phyloP scores from a whole-genome alignment of 1,140 invertebrate genomes.

The Drosophila guanche region DNA sequence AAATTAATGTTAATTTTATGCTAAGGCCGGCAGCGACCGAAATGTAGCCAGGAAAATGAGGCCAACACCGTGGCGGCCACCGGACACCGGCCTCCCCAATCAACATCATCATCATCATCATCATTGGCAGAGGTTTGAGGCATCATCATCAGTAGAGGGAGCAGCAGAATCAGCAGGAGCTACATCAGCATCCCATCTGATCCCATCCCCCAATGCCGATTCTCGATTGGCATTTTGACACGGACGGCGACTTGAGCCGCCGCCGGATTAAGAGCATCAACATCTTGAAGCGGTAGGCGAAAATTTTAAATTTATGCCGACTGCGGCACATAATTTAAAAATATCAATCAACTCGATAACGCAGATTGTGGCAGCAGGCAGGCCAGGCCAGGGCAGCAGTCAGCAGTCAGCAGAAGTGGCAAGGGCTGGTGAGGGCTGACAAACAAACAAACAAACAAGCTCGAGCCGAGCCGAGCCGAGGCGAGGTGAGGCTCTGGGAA shows the following conservation, averaged over 20 bases:
- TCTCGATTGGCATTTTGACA: constrained; percentile 80
- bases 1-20: constrained; percentile 83
- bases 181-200: background rate
- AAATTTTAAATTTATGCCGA: constrained; percentile 79
- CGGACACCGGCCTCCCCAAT: constrained; percentile 51
- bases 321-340: constrained; percentile 81
- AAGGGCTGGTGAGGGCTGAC: background rate
- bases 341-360: constrained; percentile 82
- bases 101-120: constrained; percentile 55
- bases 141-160: constrained; percentile 16
- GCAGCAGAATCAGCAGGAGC: background rate
- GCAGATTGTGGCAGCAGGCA: constrained; percentile 54
- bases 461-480: background rate
- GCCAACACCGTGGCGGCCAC: constrained; percentile 42
- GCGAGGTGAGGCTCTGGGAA: background rate
- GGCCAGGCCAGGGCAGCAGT: background rate
- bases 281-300: constrained; percentile 45
- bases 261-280: constrained; percentile 73
- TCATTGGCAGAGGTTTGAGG: constrained; percentile 8
- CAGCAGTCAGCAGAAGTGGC: background rate
- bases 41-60: constrained; percentile 59
- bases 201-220: constrained; percentile 17
- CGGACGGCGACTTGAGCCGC: constrained; percentile 61
- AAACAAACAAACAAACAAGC: constrained; percentile 64
- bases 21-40: constrained; percentile 66